Conservation (phyloP, 2,888 invertebrate genomes). For the Alloplasta piceator region DNA sequence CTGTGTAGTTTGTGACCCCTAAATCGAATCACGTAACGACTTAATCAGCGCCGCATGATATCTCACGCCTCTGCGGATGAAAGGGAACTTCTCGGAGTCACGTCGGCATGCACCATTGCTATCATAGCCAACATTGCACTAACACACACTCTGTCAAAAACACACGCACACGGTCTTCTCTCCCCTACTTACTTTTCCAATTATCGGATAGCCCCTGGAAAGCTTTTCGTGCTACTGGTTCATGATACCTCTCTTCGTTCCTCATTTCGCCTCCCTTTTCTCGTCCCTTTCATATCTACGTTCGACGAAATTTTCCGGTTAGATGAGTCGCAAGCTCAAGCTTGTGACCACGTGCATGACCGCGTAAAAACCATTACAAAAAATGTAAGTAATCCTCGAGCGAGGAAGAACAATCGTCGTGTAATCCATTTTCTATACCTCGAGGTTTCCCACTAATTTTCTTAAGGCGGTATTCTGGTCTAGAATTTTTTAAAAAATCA, state of each 20-base stretch:
- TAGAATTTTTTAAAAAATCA: too few relatives aligned
- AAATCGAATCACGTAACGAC: slow-evolving; percentile 69
- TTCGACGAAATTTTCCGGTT: slow-evolving; percentile 1
- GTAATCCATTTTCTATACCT: not conserved
- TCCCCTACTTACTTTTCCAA: slow-evolving; percentile 68
- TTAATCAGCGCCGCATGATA: slow-evolving; percentile 61
- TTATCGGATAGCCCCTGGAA: slow-evolving; percentile 57
- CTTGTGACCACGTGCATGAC: slow-evolving; percentile 5
- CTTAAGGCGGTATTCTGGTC: too few relatives aligned
- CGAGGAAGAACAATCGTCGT: not conserved
- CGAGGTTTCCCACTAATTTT: too few relatives aligned
- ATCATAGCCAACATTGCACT: not conserved
- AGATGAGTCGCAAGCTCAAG: slow-evolving; percentile 10
- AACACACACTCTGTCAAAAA: too few relatives aligned
- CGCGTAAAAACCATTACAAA: slow-evolving; percentile 7
- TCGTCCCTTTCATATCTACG: not conserved
- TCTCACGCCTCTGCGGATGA: slow-evolving; percentile 41
- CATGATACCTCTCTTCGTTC: slow-evolving; percentile 3
- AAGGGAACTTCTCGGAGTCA: slow-evolving; percentile 35
- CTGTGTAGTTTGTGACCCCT: slow-evolving; percentile 36
- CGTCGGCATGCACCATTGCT: slow-evolving; percentile 31
- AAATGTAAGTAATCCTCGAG: not conserved
- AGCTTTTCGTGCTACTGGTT: not conserved
- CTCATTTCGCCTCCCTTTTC: slow-evolving; percentile 10
- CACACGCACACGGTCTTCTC: not conserved